These are phyloP conservation scores for Malurus leucopterus DNA, from an alignment of 2,797 vertebrate species.

Conservation along the genomic window DNA sequence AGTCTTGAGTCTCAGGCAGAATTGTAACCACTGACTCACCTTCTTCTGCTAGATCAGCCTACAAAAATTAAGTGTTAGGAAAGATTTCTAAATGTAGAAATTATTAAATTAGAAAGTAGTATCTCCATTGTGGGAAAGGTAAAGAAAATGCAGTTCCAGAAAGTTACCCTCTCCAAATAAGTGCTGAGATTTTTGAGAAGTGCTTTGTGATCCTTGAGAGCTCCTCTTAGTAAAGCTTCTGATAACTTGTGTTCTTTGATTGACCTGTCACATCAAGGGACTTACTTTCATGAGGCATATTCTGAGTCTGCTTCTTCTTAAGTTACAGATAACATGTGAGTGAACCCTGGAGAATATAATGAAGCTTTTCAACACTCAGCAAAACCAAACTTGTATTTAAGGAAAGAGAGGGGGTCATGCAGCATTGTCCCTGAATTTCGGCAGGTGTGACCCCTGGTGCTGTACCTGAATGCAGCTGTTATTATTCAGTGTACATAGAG, in stretches of 20 bases:
- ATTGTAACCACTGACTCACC: not conserved
- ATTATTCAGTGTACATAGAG: accelerated
- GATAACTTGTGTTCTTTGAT: not conserved
- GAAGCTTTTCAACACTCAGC: not conserved
- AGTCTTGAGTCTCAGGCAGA: not conserved
- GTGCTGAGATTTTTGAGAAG: not conserved
- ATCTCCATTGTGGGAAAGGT: not conserved
- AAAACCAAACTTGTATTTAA: not conserved
- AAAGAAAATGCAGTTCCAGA: not conserved
- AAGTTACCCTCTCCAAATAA: not conserved
- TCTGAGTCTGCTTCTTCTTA: not conserved
- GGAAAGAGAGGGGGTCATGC: not conserved
- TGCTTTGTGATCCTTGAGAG: not conserved
- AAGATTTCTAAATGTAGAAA: not conserved
- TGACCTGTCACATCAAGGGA: not conserved
- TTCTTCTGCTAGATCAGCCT: not conserved
- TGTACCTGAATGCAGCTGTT: not conserved
- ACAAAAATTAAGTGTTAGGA: not conserved
- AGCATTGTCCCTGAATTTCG: not conserved
- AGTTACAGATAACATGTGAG: not conserved
- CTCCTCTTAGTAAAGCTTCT: not conserved
- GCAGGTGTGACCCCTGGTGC: not conserved
- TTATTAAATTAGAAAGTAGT: not conserved
- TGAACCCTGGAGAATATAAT: not conserved
- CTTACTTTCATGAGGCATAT: not conserved